Evolutionary conservation across 2,113 vertebrate genomes (phyloP), one percentile per base, ranked within the genome.

Genomic region (Siphamia tubifer): DNA sequence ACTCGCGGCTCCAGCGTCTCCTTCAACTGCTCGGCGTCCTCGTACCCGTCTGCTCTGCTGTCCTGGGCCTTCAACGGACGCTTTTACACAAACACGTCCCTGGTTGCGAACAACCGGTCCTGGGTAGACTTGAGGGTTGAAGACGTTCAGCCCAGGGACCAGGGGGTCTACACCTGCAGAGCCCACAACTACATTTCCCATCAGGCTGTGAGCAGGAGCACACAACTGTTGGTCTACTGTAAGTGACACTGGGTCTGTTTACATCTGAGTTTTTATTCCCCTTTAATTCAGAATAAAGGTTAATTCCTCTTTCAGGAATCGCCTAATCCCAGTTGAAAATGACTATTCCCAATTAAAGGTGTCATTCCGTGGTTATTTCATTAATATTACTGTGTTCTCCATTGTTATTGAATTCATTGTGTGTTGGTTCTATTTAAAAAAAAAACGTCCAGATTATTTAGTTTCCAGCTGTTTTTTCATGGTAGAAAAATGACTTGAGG

Each of bases 151-250:
- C 84, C 72, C 0, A 36, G 45, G 5, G 77, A 74, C 36, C 94
- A 96, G 62, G 94, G 94, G 16, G 88, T 90, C 43, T 95, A 96
- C 68, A 92, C 74, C 17, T 96, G 95, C 65, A 32, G 4, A 10
- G 90, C 90, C 28, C 49, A 13, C 16, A 93, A 94, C 77, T 1
- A 4, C 1, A 21, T 92, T n/a, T 93, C 89, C 3, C 54, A 80
- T 3, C 81, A 56, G 20, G 66, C 6, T 0, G 64, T 27, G 15
- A 63, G 47, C 8, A 68, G 40, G 45, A 92, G 85, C 75, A 42
- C 67, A 0, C 69, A 94, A 74, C 90, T 96, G 75, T 89, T 96
- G 5, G 93, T 96, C n/a, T 96, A 95, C 86, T 88, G 95, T 96
- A 82, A 79, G 93, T 93, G 65, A 5, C 6, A 9, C 0, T n/a